A percentile compares a stretch with the other conserved stretches of the same genome.
Conservation (phyloP, 2,113 vertebrate species). For the Pyrgilauda ruficollis region DNA sequence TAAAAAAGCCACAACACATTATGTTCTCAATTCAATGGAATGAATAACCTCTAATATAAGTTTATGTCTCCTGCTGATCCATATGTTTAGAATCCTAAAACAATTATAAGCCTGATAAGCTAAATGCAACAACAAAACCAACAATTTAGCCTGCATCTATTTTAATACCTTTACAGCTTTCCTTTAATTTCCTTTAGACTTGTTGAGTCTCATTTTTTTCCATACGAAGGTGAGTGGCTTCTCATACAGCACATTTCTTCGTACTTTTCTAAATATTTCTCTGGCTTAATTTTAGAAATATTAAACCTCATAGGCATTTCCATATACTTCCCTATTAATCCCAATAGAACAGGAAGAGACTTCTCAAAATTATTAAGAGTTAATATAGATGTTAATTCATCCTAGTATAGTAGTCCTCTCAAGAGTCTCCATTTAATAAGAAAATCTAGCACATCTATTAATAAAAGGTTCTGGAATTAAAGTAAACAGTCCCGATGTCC, state of each 20-base stretch:
- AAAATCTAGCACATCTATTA: not conserved
- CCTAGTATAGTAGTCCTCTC: not conserved
- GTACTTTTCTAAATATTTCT: not conserved
- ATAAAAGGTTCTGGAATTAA: not conserved
- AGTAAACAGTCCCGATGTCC: not conserved
- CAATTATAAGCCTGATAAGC: conserved; percentile 51
- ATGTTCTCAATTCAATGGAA: not conserved
- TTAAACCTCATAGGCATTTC: not conserved
- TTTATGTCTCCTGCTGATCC: conserved; percentile 2
- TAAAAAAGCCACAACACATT: conserved; percentile 22
- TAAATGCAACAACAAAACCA: not conserved
- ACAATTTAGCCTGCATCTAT: not conserved
- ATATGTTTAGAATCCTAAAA: conserved; percentile 39
- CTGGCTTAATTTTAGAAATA: not conserved
- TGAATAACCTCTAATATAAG: conserved; percentile 4
- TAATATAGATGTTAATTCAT: not conserved
- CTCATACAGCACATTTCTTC: not conserved
- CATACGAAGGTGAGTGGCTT: not conserved
- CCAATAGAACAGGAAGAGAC: not conserved
- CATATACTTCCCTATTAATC: not conserved
- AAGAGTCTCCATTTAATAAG: not conserved
- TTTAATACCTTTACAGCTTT: not conserved
- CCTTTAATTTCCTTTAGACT: conserved; percentile 18
- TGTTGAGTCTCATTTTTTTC: not conserved
- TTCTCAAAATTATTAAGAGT: not conserved